Percentiles rank a stretch among this genome's conserved stretches.
Conservation (phyloP, 1,140 invertebrate genomes). For the Philaenus spumarius region DNA sequence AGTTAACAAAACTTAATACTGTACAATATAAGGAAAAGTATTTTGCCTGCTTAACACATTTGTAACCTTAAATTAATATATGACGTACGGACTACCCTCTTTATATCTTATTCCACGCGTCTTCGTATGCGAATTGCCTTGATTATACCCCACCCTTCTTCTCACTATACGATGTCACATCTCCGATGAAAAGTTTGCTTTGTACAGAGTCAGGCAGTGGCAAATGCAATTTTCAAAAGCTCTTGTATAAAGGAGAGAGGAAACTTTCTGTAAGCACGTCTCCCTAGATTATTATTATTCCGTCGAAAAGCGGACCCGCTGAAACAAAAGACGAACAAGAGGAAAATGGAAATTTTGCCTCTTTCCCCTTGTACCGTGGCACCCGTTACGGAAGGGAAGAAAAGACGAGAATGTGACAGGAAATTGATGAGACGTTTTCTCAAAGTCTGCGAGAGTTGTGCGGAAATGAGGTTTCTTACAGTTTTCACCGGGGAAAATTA, state of each 20-base stretch:
- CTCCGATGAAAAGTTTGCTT: constrained; percentile 12
- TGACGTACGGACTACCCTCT: too few relatives aligned
- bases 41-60: too few relatives aligned
- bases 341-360: constrained; percentile 13
- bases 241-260: background rate
- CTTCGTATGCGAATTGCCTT: constrained; percentile 9
- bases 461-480: constrained; percentile 21
- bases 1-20: too few relatives aligned
- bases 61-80: too few relatives aligned
- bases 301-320: constrained; percentile 5
- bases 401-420: background rate
- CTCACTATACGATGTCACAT: background rate
- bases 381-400: background rate
- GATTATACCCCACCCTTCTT: constrained; percentile 1
- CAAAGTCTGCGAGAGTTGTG: background rate
- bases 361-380: background rate
- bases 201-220: background rate
- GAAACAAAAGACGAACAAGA: constrained; percentile 14
- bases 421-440: constrained; percentile 14
- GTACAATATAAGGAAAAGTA: too few relatives aligned
- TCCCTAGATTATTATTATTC: constrained; percentile 11
- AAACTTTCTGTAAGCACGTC: background rate
- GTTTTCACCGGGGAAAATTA: constrained; percentile 18
- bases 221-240: constrained; percentile 14
- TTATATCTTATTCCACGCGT: constrained; percentile 12